A percentile compares a stretch with the other conserved stretches of the same genome.
Evolutionary conservation across 1,140 invertebrate genomes (phyloP).

Genomic region (Anastrepha ludens): DNA sequence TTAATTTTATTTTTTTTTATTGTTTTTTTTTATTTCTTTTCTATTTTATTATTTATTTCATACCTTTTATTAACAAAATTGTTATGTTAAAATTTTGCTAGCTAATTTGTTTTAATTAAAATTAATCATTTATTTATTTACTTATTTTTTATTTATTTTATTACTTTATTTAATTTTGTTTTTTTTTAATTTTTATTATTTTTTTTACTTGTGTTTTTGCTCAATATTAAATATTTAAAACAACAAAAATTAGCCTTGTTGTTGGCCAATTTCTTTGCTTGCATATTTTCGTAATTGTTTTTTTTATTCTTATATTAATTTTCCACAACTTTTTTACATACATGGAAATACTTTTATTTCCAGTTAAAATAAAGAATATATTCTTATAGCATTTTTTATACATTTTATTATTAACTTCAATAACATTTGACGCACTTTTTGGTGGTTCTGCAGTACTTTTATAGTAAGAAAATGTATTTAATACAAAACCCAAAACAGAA

Average conservation of each 20-base stretch:
- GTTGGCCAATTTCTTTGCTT: too few relatives aligned
- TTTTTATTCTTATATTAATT: too few relatives aligned
- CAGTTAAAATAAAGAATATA: too few relatives aligned
- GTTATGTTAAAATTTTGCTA: conserved; percentile 41
- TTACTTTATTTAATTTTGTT: background rate
- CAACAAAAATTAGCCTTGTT: background rate
- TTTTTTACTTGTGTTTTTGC: background rate
- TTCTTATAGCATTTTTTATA: too few relatives aligned
- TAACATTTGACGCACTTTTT: conserved; percentile 46
- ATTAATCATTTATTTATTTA: background rate
- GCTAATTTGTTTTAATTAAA: background rate
- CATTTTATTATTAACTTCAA: background rate
- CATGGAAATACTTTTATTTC: too few relatives aligned
- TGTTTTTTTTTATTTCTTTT: too few relatives aligned
- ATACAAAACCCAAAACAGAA: background rate
- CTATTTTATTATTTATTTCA: background rate
- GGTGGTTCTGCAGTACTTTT: conserved; percentile 35
- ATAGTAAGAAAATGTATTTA: too few relatives aligned
- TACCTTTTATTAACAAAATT: conserved; percentile 1
- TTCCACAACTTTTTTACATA: too few relatives aligned
- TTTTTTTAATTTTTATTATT: background rate
- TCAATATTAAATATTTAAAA: background rate
- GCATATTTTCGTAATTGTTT: background rate
- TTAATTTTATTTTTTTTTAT: too few relatives aligned
- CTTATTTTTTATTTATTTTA: background rate